A percentile compares a stretch with the other conserved stretches of the same genome.
phyloP scores from a whole-genome alignment of 2,113 vertebrate genomes.

The Rhynchomys soricoides region DNA sequence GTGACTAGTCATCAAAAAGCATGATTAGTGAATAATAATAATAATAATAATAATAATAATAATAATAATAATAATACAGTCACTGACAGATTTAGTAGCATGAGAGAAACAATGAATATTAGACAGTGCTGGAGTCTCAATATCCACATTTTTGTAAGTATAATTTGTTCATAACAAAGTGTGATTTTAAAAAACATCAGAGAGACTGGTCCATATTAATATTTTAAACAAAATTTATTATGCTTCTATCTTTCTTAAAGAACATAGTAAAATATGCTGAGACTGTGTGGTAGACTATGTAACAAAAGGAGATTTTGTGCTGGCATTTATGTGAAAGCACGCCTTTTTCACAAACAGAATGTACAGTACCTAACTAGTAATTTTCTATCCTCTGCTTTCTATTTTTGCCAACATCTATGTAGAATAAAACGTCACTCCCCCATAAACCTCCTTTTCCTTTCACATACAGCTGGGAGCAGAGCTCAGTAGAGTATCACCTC shows the following conservation, averaged over 20 bases:
- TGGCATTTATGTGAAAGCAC: constrained; percentile 49
- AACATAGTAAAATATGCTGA: constrained; percentile 7
- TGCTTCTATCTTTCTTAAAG: not conserved
- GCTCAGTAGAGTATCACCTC: constrained; percentile 8
- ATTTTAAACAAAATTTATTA: constrained; percentile 9
- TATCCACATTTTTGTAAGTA: not conserved
- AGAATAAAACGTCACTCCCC: constrained; percentile 64
- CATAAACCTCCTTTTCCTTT: constrained; percentile 54
- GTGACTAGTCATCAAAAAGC: not conserved
- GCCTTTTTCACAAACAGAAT: constrained; percentile 67
- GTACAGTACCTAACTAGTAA: constrained; percentile 76
- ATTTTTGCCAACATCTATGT: constrained; percentile 64
- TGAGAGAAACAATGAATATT: not conserved
- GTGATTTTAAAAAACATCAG: not conserved
- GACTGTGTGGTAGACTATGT: not conserved
- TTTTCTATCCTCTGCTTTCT: constrained; percentile 76
- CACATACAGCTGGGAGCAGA: constrained; percentile 36
- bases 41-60: no score
- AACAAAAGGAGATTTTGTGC: constrained; percentile 3
- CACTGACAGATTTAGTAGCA: not conserved
- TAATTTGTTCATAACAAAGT: not conserved
- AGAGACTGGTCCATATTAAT: not conserved
- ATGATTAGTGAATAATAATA: not conserved
- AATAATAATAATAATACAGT: not conserved
- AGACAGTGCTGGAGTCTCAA: rapidly evolving